Percentiles rank a stretch among this genome's conserved stretches.
These are phyloP conservation scores for Drosophila nikananu DNA, from an alignment of 1,140 invertebrate species.

Conservation along the genomic window DNA sequence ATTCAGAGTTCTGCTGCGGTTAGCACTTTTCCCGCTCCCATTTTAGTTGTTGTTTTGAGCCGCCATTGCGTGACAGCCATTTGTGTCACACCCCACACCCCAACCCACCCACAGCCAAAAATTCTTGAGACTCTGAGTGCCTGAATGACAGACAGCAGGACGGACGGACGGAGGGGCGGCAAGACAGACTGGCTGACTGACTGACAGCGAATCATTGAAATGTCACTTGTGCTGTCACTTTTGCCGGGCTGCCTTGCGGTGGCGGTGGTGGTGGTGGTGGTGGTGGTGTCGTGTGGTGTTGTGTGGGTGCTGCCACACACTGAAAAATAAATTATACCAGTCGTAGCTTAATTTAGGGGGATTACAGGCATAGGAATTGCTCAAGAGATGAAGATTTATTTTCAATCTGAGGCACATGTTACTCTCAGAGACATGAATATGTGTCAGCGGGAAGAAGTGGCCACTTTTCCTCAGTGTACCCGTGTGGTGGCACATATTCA, in stretches of 20 bases:
- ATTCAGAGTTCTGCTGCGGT: constrained; percentile 45
- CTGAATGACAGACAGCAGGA: constrained; percentile 31
- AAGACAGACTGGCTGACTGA: constrained; percentile 45
- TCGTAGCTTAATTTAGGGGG: background rate
- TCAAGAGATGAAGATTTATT: background rate
- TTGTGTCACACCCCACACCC: constrained; percentile 28
- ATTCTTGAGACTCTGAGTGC: constrained; percentile 45
- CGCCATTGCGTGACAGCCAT: constrained; percentile 64
- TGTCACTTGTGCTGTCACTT: constrained; percentile 69
- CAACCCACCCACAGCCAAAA: background rate
- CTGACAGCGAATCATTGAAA: constrained; percentile 68
- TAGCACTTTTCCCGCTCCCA: constrained; percentile 44
- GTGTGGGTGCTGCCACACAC: constrained; percentile 18
- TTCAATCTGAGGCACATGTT: background rate
- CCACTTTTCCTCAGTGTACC: background rate
- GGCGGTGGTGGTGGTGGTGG: constrained; percentile 4
- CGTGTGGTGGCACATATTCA: constrained; percentile 37
- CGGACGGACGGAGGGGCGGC: background rate
- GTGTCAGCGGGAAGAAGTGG: background rate
- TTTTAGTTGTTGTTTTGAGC: constrained; percentile 52
- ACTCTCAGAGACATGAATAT: background rate
- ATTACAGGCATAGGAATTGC: background rate
- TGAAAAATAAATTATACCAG: background rate
- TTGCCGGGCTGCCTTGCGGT: constrained; percentile 29
- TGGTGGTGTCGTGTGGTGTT: constrained; percentile 9